Conservation (phyloP, 1,140 invertebrate genomes). For the Trachymyrmex cornetzi region DNA sequence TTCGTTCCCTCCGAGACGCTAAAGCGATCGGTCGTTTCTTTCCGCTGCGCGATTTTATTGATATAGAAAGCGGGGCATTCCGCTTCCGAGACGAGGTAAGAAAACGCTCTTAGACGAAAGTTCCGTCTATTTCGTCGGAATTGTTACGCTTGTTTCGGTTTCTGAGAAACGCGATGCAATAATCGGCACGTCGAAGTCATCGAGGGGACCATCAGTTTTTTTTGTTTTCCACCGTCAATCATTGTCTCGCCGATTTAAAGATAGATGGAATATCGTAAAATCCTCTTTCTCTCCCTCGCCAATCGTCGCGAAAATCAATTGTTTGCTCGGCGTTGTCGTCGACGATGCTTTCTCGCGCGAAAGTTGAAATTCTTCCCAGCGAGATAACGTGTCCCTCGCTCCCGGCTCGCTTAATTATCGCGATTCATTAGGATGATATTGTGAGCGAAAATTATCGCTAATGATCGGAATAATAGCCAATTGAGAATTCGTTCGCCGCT, state of each 20-base stretch:
- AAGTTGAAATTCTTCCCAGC: conserved; percentile 59
- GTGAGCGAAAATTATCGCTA: conserved; percentile 60
- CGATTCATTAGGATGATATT: conserved; percentile 61
- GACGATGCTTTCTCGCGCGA: conserved; percentile 48
- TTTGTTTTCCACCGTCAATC: background rate
- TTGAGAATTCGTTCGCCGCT: conserved; percentile 48
- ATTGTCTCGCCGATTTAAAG: background rate
- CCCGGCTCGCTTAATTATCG: conserved; percentile 47
- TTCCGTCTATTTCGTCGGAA: conserved; percentile 14
- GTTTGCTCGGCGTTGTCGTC: background rate
- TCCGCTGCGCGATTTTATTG: conserved; percentile 58
- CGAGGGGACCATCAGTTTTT: background rate
- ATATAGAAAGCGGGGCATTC: conserved; percentile 56
- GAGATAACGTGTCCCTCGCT: background rate
- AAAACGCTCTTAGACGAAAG: conserved; percentile 40
- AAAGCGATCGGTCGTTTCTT: conserved; percentile 51
- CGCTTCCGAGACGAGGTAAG: conserved; percentile 22
- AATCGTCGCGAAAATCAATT: conserved; percentile 29
- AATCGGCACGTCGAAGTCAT: background rate
- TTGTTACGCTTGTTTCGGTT: conserved; percentile 33
- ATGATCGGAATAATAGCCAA: conserved; percentile 61
- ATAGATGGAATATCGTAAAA: background rate
- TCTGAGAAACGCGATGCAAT: conserved; percentile 24
- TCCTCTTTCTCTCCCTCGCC: background rate
- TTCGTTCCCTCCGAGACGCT: background rate